These are phyloP conservation scores for Cynocephalus volans DNA, from an alignment of 2,113 vertebrate genomes.

Conservation along the genomic window DNA sequence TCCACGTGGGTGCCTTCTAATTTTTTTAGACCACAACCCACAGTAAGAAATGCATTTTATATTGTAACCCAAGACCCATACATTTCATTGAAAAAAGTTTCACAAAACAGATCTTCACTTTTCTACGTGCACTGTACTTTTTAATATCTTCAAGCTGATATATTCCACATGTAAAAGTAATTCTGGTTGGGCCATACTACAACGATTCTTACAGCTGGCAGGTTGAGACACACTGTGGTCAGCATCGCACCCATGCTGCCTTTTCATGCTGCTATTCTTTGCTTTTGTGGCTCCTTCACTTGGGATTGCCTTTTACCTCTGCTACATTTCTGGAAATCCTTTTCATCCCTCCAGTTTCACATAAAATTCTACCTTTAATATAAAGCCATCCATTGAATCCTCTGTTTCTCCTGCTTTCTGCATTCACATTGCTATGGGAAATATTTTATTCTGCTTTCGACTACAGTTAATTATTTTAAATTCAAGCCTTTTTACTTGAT, in stretches of 20 bases:
- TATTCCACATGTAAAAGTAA: not conserved
- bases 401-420: not conserved
- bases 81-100: not conserved
- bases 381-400: not conserved
- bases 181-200: not conserved
- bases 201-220: not conserved
- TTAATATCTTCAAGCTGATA: not conserved
- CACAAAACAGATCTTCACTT: not conserved
- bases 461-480: conserved; percentile 51
- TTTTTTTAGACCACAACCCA: not conserved
- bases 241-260: not conserved
- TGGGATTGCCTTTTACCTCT: not conserved
- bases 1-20: not conserved
- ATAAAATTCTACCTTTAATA: not conserved
- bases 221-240: not conserved
- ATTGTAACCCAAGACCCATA: not conserved
- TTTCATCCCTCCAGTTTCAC: not conserved
- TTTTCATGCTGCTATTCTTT: not conserved
- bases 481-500: not conserved
- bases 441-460: conserved; percentile 52
- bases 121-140: not conserved
- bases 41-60: not conserved
- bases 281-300: not conserved
- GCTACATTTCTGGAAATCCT: not conserved
- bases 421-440: not conserved